Evolutionary conservation across 2,888 invertebrate species (phyloP), one percentile per base, ranked within the genome.

Genomic region (Melanotus villosus): DNA sequence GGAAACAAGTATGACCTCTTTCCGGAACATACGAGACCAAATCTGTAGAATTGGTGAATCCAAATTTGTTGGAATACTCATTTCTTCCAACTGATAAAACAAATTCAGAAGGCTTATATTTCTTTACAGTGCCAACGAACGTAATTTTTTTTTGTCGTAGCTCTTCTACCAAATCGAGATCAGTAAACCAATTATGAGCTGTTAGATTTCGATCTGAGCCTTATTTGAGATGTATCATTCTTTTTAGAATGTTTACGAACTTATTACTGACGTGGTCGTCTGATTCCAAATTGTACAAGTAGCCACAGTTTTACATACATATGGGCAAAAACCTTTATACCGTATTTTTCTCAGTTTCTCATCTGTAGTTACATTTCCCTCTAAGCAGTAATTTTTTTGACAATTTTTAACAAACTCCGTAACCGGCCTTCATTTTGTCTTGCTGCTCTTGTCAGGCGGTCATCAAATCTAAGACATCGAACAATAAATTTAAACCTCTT

Each of bases 401-500:
- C 78, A 80, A 59, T 80, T 79, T 36, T 67, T 32, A 10, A 81
- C 75, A 74, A 82, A 79, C 36, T 63, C 62, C 60, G 74, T 71
- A 65, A 79, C 18, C 54, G 21, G 45, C 78, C 76, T 14, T 34
- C 2, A 70, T 21, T 19, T 69, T 69, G 71, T 66, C 71, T 58
- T 67, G 62, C 54, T 19, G 16, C 34, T 52, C 75, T 54, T 19
- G 71, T 75, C 5, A 23, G 26, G 10, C 69, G 47, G 38, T 79
- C 74, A 54, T 76, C 75, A 68, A 77, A 77, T 60, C 75, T 68
- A 72, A 73, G n/a, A n/a, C n/a, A n/a, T n/a, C n/a, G n/a, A n/a
- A n/a, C n/a, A n/a, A n/a, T n/a, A n/a, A n/a, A n/a, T 64, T 75
- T 74, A 57, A 78, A 78, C 7, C 75, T 52, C 70, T 76, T 76